These are phyloP conservation scores for Styela plicata DNA, from an alignment of 23 tunicate genomes.

Conservation along the genomic window DNA sequence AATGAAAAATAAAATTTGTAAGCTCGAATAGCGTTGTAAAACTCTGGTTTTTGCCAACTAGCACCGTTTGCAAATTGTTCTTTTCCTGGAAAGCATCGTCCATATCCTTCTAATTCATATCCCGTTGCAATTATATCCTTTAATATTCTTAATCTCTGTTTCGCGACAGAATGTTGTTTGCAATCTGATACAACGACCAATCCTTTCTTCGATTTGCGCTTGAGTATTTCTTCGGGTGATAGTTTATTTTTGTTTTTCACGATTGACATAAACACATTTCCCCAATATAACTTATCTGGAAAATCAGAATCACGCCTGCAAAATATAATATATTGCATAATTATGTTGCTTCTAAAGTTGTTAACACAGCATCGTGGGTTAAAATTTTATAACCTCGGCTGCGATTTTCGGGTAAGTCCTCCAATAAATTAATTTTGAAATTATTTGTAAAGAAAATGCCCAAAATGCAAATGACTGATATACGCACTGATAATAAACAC, in stretches of 20 bases:
- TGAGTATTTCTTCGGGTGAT: neutral
- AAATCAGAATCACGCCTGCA: constrained; percentile 4
- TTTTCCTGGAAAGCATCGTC: neutral
- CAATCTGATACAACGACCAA: constrained; percentile 1
- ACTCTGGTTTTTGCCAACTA: neutral
- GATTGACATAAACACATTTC: neutral
- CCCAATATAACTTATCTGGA: neutral
- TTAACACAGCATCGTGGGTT: too few relatives aligned
- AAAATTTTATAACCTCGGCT: too few relatives aligned
- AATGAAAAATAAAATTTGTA: constrained; percentile 36
- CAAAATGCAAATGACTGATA: too few relatives aligned
- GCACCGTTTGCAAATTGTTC: neutral
- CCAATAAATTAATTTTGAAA: too few relatives aligned
- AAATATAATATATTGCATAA: too few relatives aligned
- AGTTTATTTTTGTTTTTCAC: neutral
- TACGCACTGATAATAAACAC: too few relatives aligned
- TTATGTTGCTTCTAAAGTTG: too few relatives aligned
- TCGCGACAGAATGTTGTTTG: neutral
- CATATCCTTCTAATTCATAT: neutral
- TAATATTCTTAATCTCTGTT: neutral
- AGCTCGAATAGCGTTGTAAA: neutral
- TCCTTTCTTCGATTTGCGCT: neutral
- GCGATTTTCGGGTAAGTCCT: too few relatives aligned
- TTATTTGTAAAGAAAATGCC: too few relatives aligned
- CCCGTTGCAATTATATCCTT: constrained; percentile 8